These are phyloP conservation scores for Pristionchus exspectatus DNA, from an alignment of 2,888 invertebrate genomes.

Conservation along the genomic window DNA sequence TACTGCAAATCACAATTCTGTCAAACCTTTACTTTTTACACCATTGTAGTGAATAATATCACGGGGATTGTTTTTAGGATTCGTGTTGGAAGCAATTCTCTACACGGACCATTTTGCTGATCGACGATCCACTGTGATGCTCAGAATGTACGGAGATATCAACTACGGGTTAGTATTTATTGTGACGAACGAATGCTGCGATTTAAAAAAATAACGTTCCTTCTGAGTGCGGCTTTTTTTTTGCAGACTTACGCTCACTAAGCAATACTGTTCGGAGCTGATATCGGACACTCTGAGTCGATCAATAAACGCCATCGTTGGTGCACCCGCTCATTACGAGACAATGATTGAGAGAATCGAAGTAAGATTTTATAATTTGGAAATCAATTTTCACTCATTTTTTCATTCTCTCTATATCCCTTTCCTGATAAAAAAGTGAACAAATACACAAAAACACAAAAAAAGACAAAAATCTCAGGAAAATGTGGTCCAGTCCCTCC, in stretches of 20 bases:
- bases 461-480: slow-evolving; percentile 1
- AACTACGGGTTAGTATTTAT: slow-evolving; percentile 42
- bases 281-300: slow-evolving; percentile 52
- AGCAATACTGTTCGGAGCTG: slow-evolving; percentile 52
- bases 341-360: background rate
- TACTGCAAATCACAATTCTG: too few species aligned
- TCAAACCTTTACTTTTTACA: too few species aligned
- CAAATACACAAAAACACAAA: background rate
- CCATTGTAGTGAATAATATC: too few species aligned
- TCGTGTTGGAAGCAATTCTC: slow-evolving; percentile 53
- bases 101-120: slow-evolving; percentile 55
- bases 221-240: background rate
- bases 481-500: slow-evolving; percentile 50
- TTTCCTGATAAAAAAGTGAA: background rate
- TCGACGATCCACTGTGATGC: slow-evolving; percentile 32
- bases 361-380: background rate
- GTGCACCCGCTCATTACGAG: slow-evolving; percentile 51
- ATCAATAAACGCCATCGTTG: slow-evolving; percentile 34
- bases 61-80: background rate
- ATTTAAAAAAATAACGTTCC: too few species aligned
- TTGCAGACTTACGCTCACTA: slow-evolving; percentile 52
- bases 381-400: background rate
- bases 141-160: slow-evolving; percentile 53
- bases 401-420: background rate
- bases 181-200: background rate